Evolutionary conservation across 2,797 vertebrate genomes (phyloP), one percentile per base, ranked within the genome.

Genomic region (Neosalanx taihuensis): DNA sequence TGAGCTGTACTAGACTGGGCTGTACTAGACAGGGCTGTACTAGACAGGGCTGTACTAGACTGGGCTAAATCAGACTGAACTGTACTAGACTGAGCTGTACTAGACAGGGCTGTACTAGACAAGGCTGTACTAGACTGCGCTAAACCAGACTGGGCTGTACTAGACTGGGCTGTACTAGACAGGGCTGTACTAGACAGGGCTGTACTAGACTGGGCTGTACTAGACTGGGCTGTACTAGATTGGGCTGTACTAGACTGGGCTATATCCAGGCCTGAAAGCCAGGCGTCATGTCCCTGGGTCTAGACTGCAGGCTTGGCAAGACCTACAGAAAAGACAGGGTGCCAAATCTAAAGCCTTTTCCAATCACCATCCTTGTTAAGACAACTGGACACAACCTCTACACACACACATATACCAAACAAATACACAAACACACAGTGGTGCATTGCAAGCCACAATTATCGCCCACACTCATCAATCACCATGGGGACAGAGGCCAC

Each of bases 401-500:
- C 23, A 59, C n/a, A 64, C 41, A 59, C 30, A 26, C 17, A 60
- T 49, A 64, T 6, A 37, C 35, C 35, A 37, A 37, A 37, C 7
- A 37, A 37, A 37, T 13, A 64, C 49, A 59, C 60, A 67, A 26
- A 64, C 65, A 23, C 15, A 2, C 61, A 67, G 74, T 62, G 67
- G 60, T 62, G 37, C 66, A 60, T 66, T 64, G 67, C 59, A 57
- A 23, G 67, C 72, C 78, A 77, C 75, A 74, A 78, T 83, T 77
- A 80, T 76, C 71, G 72, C 56, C 84, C 72, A 79, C 79, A 83
- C 73, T 76, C 72, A 87, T 89, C 84, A 79, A 80, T 90, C 89
- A 92, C 78, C 73, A 79, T 86, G 57, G 85, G 86, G 68, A 85
- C 69, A 53, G 26, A 20, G 6, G 69, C 67, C 49, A 5, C 80